phyloP scores from a whole-genome alignment of 2,797 vertebrate genomes.

The Manis javanica region DNA sequence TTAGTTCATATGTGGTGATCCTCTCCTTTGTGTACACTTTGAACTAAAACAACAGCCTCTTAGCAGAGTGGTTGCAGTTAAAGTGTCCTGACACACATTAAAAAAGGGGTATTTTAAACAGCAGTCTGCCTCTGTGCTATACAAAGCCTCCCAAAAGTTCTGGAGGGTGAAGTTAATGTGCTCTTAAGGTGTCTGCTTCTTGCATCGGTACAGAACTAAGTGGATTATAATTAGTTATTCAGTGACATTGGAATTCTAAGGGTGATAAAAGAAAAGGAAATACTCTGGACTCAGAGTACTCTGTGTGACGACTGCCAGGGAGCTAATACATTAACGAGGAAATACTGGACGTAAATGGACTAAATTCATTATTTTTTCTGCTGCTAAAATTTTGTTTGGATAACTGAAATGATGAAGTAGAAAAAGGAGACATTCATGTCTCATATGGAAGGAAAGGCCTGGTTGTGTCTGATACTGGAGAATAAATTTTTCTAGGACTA shows the following conservation, averaged over 20 bases:
- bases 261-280: constrained; percentile 79
- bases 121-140: background rate
- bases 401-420: constrained; percentile 77
- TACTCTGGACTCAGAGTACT: constrained; percentile 39
- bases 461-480: constrained; percentile 84
- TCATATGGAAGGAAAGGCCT: constrained; percentile 82
- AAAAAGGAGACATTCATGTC: constrained; percentile 82
- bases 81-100: constrained; percentile 65
- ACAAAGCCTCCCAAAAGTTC: background rate
- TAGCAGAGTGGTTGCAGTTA: constrained; percentile 55
- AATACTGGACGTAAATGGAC: constrained; percentile 65
- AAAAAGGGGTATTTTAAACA: constrained; percentile 34
- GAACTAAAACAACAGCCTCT: constrained; percentile 73
- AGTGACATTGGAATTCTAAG: constrained; percentile 31
- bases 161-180: background rate
- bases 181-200: constrained; percentile 11
- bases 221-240: background rate
- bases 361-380: constrained; percentile 62
- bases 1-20: constrained; percentile 49
- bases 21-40: constrained; percentile 53
- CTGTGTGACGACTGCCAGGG: constrained; percentile 42
- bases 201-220: background rate
- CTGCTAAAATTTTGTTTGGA: constrained; percentile 80
- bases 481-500: constrained; percentile 85
- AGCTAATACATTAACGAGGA: constrained; percentile 70